Conservation (phyloP, 2,797 vertebrate genomes). For the Tapirus indicus region DNA sequence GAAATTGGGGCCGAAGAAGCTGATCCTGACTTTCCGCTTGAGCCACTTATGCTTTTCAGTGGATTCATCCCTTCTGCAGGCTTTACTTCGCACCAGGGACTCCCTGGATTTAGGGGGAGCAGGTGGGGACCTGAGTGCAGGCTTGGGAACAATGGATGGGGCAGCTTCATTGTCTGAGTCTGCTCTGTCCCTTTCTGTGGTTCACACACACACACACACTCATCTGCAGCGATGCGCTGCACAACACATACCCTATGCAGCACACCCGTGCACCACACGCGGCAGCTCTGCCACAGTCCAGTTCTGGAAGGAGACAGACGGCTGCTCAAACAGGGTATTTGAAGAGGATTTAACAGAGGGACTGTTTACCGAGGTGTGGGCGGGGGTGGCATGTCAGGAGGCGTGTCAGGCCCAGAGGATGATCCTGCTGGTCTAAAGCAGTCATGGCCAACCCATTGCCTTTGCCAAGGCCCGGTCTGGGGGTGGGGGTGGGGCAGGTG, state of each 20-base stretch:
- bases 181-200: neutral
- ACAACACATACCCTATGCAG: neutral
- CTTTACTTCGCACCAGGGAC: conserved; percentile 6
- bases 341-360: neutral
- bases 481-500: neutral
- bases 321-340: neutral
- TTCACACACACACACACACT: neutral
- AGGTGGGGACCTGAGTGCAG: neutral
- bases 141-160: conserved; percentile 6
- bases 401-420: neutral
- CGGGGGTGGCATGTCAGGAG: neutral
- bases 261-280: neutral
- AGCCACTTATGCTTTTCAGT: conserved; percentile 7
- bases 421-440: neutral
- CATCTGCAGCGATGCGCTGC: neutral
- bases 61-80: conserved; percentile 50
- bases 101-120: neutral
- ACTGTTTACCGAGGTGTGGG: neutral
- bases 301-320: conserved; percentile 44
- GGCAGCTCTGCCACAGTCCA: neutral
- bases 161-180: conserved; percentile 5
- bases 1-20: neutral
- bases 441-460: neutral
- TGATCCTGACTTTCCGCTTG: conserved; percentile 48
- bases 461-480: neutral